Percentiles rank a stretch among this genome's conserved stretches.
Evolutionary conservation across 2,113 vertebrate species (phyloP).

Genomic region (Cavia aperea): DNA sequence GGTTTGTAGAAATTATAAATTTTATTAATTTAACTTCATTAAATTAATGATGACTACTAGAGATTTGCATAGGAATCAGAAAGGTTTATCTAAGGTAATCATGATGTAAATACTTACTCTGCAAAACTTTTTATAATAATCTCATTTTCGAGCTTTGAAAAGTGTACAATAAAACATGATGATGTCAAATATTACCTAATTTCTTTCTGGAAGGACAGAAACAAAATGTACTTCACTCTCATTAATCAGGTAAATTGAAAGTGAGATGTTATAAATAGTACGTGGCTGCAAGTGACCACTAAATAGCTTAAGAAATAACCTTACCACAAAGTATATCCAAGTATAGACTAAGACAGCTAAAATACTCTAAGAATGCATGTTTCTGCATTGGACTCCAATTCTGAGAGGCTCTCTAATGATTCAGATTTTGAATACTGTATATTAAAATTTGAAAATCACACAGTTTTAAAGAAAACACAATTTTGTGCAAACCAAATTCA

Average conservation of each 20-base stretch:
- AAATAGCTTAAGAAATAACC: not conserved
- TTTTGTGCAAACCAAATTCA: not conserved
- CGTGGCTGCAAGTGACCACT: not conserved
- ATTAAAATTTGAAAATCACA: not conserved
- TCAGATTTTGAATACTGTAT: not conserved
- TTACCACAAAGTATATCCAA: not conserved
- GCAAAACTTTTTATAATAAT: not conserved
- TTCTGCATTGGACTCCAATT: not conserved
- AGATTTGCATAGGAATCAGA: not conserved
- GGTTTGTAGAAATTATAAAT: slow-evolving; percentile 21
- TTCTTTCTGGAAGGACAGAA: not conserved
- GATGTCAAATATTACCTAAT: not conserved
- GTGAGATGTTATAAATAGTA: not conserved
- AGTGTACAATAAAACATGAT: not conserved
- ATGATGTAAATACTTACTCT: not conserved
- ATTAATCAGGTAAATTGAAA: not conserved
- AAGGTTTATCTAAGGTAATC: not conserved
- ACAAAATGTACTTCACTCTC: not conserved
- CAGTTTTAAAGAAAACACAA: not conserved
- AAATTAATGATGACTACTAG: not conserved
- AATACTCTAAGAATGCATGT: not conserved
- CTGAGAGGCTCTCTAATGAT: not conserved
- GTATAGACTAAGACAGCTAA: not conserved
- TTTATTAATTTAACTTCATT: slow-evolving; percentile 11
- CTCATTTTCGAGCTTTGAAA: not conserved